Conservation (phyloP, 2,888 invertebrate species). For the Plebejus melissa region DNA sequence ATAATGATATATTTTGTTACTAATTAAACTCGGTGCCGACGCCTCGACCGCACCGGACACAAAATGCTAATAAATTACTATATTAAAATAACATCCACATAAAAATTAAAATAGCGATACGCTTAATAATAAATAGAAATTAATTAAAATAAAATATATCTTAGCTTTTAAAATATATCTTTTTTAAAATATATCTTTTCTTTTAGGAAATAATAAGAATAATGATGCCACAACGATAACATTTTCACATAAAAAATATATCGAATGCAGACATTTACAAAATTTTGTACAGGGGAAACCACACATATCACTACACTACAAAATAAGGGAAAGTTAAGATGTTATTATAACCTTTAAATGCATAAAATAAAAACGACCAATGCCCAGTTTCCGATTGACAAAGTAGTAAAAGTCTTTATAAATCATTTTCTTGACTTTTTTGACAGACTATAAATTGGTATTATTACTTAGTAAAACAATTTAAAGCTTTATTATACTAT, state of each 20-base stretch:
- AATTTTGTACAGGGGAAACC: not conserved
- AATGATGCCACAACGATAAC: slow-evolving; percentile 8
- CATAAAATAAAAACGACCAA: not conserved
- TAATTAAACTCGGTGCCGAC: not conserved
- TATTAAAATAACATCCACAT: slow-evolving; percentile 24
- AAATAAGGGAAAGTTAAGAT: not conserved
- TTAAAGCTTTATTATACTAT: not conserved
- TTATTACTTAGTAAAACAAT: not conserved
- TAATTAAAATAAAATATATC: slow-evolving; percentile 20
- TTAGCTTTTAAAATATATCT: too few relatives aligned
- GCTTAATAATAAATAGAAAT: slow-evolving; percentile 26
- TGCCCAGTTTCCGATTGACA: too few relatives aligned
- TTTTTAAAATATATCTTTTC: too few relatives aligned
- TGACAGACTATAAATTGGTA: too few relatives aligned
- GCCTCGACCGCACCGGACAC: not conserved
- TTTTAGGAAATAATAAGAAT: slow-evolving; percentile 4
- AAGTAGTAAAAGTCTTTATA: not conserved
- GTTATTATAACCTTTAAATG: not conserved
- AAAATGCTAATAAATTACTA: slow-evolving; percentile 24
- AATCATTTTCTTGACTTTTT: too few relatives aligned
- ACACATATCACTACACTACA: not conserved
- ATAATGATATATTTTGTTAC: not conserved
- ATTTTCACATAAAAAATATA: not conserved
- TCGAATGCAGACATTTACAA: not conserved
- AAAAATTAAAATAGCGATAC: slow-evolving; percentile 23